Evolutionary conservation across 1,140 invertebrate species (phyloP).

Genomic region (Diabrotica undecimpunctata): DNA sequence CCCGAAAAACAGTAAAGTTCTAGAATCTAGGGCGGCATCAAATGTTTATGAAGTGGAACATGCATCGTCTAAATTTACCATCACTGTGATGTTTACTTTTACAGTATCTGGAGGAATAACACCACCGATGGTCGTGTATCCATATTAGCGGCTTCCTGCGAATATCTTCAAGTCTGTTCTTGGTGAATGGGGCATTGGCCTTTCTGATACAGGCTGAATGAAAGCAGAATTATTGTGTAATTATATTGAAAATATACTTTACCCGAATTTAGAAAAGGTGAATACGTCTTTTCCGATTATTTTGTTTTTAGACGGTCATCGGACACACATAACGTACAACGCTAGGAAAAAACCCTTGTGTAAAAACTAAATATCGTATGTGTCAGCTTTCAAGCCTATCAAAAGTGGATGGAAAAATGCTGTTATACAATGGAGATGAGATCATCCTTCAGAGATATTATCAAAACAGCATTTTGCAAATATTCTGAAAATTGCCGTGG

Average conservation of each 20-base stretch:
- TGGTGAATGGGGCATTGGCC: constrained; percentile 39
- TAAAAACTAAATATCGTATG: neutral
- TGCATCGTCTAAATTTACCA: too few relatives aligned
- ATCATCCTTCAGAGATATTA: constrained; percentile 30
- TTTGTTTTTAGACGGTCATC: too few relatives aligned
- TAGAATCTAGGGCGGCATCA: too few relatives aligned
- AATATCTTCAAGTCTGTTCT: constrained; percentile 37
- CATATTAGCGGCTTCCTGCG: constrained; percentile 33
- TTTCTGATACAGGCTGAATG: constrained; percentile 46
- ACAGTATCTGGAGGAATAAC: too few relatives aligned
- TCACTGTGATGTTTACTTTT: too few relatives aligned
- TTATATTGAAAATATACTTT: constrained; percentile 43
- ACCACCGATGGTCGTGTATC: constrained; percentile 36
- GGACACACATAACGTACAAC: neutral
- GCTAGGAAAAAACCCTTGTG: too few relatives aligned
- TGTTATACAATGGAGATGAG: constrained; percentile 29
- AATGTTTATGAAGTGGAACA: too few relatives aligned
- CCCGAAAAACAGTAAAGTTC: neutral
- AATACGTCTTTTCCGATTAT: neutral
- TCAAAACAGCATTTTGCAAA: constrained; percentile 41
- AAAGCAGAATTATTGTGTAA: constrained; percentile 44
- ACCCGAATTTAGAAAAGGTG: constrained; percentile 25
- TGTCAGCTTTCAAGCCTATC: constrained; percentile 31
- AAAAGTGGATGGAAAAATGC: constrained; percentile 30
- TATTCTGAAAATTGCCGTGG: too few relatives aligned